phyloP scores from a whole-genome alignment of 2,888 invertebrate genomes.

The Heliconius hortense region DNA sequence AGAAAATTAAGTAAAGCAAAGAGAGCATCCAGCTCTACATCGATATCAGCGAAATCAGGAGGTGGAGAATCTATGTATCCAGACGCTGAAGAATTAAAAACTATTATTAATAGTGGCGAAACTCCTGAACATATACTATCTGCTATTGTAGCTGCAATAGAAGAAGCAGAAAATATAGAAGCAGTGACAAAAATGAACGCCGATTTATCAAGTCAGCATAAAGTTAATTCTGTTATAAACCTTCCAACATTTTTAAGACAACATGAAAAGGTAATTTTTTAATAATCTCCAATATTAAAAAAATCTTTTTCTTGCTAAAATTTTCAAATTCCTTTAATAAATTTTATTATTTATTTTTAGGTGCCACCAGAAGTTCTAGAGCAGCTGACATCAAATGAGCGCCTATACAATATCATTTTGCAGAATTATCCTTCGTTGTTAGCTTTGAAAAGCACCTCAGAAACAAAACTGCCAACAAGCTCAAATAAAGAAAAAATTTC shows the following conservation, averaged over 20 bases:
- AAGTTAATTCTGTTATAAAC: conserved; percentile 87
- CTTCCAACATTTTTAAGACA: conserved; percentile 89
- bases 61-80: conserved; percentile 83
- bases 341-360: conserved; percentile 58
- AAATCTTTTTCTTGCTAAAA: neutral
- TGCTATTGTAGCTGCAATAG: conserved; percentile 82
- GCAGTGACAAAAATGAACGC: conserved; percentile 74
- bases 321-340: neutral
- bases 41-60: conserved; percentile 73
- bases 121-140: conserved; percentile 85
- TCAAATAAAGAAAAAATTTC: conserved; percentile 49
- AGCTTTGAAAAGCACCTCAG: conserved; percentile 84
- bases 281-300: neutral
- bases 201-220: conserved; percentile 66
- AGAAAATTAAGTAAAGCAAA: conserved; percentile 76
- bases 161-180: conserved; percentile 75
- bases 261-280: conserved; percentile 84
- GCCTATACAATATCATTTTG: conserved; percentile 86
- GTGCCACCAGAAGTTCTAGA: conserved; percentile 88
- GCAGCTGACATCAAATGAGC: conserved; percentile 83
- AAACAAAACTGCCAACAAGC: conserved; percentile 80
- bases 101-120: conserved; percentile 86
- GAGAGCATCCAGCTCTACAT: conserved; percentile 77
- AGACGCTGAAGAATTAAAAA: conserved; percentile 85
- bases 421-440: conserved; percentile 88